Base-by-base conservation (phyloP, 2,113 vertebrate species). In the Baryphthengus martii region DNA sequence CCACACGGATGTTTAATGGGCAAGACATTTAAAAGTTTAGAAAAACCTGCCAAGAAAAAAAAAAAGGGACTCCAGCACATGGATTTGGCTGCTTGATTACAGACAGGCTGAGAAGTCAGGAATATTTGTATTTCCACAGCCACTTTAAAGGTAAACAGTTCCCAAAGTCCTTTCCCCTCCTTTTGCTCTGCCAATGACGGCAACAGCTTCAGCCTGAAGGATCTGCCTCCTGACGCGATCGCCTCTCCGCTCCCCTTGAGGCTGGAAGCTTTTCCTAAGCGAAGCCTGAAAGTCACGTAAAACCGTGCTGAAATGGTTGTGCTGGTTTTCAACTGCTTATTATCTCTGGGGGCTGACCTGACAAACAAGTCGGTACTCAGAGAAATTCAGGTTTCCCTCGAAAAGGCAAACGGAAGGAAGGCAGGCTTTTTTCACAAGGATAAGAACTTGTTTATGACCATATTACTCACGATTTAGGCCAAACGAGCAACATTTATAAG, bases 81-180 rank as follows among this genome's bases (percentile, higher is more conserved):
- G 42, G 52, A 68, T 68, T 88, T 56, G 68, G 29, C 74, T 79
- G 74, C 62, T 89, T 79, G 53, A 89, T 68, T 94, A 83, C 67
- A 90, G 88, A 59, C 16, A 7, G 59, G 74, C 86, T 6, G 13
- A 92, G 67, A 95, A 93, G 87, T 93, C 67, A 65, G 76, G 84
- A 91, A 88, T 90, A 93, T 91, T 96, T 97, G 52, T 95, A 94
- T 88, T 97, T 97, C 93, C 93, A 92, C 17, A 96, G 94, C 65
- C 93, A 94, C 74, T 85, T 94, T 73, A 93, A 96, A 96, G 53
- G 78, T 84, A 93, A 94, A 83, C 45, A 92, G 42, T 85, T 89
- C 74, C 94, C 82, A 85, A 96, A 91, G 80, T 67, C 93, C 93
- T 93, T 90, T 84, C 79, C 80, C 79, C 91, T 56, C 47, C 59